Evolutionary conservation across 2,888 invertebrate species (phyloP), one percentile per base, ranked within the genome.

Genomic region (Petrolisthes cinctipes): DNA sequence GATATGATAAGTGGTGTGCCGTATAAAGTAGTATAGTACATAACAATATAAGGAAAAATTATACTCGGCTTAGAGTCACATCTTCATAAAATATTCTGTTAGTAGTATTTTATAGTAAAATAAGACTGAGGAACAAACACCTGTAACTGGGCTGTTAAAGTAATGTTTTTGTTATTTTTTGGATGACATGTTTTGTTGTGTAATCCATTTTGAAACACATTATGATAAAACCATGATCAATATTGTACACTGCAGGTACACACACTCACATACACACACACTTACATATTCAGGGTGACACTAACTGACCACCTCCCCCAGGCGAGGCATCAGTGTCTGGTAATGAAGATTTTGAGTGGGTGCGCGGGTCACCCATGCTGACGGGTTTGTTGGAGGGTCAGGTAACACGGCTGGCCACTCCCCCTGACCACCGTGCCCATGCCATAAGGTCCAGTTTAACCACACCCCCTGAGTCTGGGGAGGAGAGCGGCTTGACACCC

Each of bases 331-430:
- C 85, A 51, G 82, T 86, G 9, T 85, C 84, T 23, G 90, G 86
- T 51, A 86, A 85, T 78, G 88, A 88, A 51, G 88, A 88, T 82
- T 88, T 85, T 79, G 85, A 88, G 78, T 88, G 88, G 88, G 85
- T 88, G 54, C 82, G 89, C 54, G 68, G 82, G 7, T 88, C 88
- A 53, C 85, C 90, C 54, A 86, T 87, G 87, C 75, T 90, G 76
- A 86, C 90, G 20, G 89, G 85, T 54, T 80, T 83, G 7, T 66
- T 85, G 82, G 90, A 90, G n/a, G 83, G 85, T 51, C 90, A 89
- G 68, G 89, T 90, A 56, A 90, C 90, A 23, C 86, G 89, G 4
- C 86, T 90, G 66, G 89, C 89, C 80, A 90, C 90, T 51, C 90
- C 90, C 75, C 90, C 90, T n/a, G 89, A 90, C 66, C 80, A 89